Evolutionary conservation across 2,888 invertebrate species (phyloP).

Genomic region (Dysmachus trigonus): DNA sequence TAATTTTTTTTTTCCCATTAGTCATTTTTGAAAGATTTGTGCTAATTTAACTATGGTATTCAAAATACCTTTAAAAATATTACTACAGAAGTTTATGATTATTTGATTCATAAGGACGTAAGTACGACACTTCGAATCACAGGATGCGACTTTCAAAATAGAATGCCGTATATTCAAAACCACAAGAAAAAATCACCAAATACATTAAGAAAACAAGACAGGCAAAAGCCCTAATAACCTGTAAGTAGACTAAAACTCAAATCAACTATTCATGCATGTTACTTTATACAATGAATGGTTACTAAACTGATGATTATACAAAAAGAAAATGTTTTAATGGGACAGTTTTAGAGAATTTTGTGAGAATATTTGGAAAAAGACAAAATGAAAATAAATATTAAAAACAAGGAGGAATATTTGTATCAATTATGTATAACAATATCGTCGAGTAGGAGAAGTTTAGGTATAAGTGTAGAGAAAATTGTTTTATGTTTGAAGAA

Average conservation of each 20-base stretch:
- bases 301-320: background rate
- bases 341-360: background rate
- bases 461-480: background rate
- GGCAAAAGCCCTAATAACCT: background rate
- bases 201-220: background rate
- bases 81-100: background rate
- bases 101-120: background rate
- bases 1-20: too few species aligned
- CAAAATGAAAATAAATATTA: background rate
- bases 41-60: too few species aligned
- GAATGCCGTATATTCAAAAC: background rate
- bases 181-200: background rate
- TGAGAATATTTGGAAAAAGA: background rate
- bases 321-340: background rate
- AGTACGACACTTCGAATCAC: background rate
- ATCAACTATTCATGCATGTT: constrained; percentile 5
- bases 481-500: constrained; percentile 21
- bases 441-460: background rate
- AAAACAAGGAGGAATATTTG: background rate
- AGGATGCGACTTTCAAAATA: background rate
- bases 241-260: background rate
- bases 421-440: constrained; percentile 6
- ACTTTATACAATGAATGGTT: constrained; percentile 6
- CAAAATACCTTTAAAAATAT: too few species aligned
- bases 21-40: too few species aligned